phyloP scores from a whole-genome alignment of 2,113 vertebrate species.

The Anthoscopus minutus region DNA sequence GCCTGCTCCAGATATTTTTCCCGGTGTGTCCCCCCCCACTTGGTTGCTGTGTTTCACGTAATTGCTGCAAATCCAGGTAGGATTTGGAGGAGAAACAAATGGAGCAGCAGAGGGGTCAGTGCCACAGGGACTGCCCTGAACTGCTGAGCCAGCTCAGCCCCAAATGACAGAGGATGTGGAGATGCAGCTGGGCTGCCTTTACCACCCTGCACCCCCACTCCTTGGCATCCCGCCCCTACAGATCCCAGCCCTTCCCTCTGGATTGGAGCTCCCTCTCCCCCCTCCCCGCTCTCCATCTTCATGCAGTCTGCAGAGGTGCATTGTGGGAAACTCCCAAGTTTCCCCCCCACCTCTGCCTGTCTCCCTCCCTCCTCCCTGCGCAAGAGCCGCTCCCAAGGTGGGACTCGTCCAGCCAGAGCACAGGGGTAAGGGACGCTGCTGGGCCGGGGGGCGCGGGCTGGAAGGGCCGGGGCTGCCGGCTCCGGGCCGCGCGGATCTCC shows the following conservation, averaged over 20 bases:
- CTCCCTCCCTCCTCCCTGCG: conserved; percentile 51
- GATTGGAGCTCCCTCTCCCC: background rate
- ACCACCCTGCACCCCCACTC: background rate
- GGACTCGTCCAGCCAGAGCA: background rate
- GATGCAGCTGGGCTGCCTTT: background rate
- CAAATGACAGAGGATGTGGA: background rate
- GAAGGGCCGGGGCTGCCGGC: background rate
- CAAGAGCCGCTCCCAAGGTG: conserved; percentile 58
- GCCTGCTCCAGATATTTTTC: too few species aligned
- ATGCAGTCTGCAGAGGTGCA: conserved; percentile 58
- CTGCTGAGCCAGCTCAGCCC: background rate
- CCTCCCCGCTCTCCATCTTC: background rate
- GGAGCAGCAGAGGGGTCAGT: background rate
- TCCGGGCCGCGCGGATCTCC: background rate
- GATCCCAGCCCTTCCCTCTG: background rate
- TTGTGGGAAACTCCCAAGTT: conserved; percentile 76
- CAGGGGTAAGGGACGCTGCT: background rate
- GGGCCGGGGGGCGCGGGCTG: background rate
- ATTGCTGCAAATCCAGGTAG: background rate
- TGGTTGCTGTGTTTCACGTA: background rate
- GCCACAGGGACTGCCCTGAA: background rate
- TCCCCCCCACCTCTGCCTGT: background rate
- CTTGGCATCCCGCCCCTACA: background rate
- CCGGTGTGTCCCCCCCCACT: background rate
- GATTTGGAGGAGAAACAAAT: background rate